phyloP scores from a whole-genome alignment of 2,888 invertebrate species.

The Xestia xanthographa region DNA sequence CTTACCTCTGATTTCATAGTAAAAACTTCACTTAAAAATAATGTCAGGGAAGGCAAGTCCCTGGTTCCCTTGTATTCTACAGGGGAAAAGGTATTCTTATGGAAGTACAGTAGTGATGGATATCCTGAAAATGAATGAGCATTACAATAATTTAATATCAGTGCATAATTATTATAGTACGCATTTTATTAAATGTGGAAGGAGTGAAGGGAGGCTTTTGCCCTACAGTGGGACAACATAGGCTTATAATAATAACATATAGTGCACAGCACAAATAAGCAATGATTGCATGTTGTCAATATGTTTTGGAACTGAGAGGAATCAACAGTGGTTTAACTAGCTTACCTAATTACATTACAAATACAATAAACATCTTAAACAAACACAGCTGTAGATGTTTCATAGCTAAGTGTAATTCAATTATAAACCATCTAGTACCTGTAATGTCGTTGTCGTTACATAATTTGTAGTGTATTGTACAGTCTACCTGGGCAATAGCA shows the following conservation, averaged over 20 bases:
- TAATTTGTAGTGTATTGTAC: constrained; percentile 92
- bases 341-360: background rate
- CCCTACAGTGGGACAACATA: too few relatives aligned
- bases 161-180: too few relatives aligned
- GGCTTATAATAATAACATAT: too few relatives aligned
- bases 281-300: background rate
- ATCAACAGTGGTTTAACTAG: background rate
- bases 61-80: constrained; percentile 95
- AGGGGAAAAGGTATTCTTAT: constrained; percentile 92
- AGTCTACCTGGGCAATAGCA: constrained; percentile 95
- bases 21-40: constrained; percentile 93
- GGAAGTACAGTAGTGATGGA: constrained; percentile 94
- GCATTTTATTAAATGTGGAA: too few relatives aligned
- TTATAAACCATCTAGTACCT: constrained; percentile 77
- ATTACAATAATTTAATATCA: background rate
- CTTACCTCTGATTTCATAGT: constrained; percentile 86
- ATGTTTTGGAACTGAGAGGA: background rate
- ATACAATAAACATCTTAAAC: background rate
- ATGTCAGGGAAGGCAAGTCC: constrained; percentile 94
- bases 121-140: constrained; percentile 86
- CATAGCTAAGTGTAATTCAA: constrained; percentile 12
- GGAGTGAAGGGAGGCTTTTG: too few relatives aligned
- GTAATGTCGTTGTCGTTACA: constrained; percentile 95
- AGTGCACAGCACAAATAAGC: background rate
- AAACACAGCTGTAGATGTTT: background rate